A percentile compares a stretch with the other conserved stretches of the same genome.
Evolutionary conservation across 2,797 vertebrate genomes (phyloP).

Genomic region (Enteromius unitaeniatus): DNA sequence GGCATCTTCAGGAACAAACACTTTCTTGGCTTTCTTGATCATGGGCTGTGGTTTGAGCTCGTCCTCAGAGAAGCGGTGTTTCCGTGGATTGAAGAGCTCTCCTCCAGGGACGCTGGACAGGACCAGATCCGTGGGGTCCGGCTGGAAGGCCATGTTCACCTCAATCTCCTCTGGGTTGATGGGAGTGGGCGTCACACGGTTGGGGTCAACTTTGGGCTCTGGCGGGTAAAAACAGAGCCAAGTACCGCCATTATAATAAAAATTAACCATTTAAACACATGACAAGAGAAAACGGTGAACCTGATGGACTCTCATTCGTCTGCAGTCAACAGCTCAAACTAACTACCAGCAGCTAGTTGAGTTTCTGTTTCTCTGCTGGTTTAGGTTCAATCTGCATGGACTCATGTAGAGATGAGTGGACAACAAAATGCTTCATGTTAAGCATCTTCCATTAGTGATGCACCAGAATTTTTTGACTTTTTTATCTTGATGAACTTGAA

Average conservation of each 20-base stretch:
- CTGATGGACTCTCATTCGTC: not conserved
- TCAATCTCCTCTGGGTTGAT: conserved; percentile 83
- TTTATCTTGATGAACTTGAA: not conserved
- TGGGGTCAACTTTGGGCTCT: conserved; percentile 75
- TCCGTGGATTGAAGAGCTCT: conserved; percentile 88
- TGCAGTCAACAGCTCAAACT: not conserved
- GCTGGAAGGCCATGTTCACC: conserved; percentile 85
- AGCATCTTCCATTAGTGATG: not conserved
- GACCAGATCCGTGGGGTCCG: conserved; percentile 85
- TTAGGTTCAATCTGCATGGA: not conserved
- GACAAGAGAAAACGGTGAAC: not conserved
- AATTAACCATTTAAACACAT: not conserved
- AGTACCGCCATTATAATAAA: not conserved
- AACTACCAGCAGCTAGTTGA: not conserved
- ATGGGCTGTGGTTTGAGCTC: conserved; percentile 90
- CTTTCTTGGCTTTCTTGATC: conserved; percentile 90
- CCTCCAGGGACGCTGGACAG: conserved; percentile 87
- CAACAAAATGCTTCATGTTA: not conserved
- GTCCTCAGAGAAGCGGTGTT: conserved; percentile 86
- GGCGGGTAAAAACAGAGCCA: conserved; percentile 32
- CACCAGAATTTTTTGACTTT: too few relatives aligned
- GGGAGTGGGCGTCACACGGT: conserved; percentile 79
- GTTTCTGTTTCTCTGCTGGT: not conserved
- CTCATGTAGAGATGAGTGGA: not conserved
- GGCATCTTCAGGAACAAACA: conserved; percentile 84